Evolutionary conservation across 2,888 invertebrate genomes (phyloP), one percentile per base, ranked within the genome.

Genomic region (Chromoteleia sp.): DNA sequence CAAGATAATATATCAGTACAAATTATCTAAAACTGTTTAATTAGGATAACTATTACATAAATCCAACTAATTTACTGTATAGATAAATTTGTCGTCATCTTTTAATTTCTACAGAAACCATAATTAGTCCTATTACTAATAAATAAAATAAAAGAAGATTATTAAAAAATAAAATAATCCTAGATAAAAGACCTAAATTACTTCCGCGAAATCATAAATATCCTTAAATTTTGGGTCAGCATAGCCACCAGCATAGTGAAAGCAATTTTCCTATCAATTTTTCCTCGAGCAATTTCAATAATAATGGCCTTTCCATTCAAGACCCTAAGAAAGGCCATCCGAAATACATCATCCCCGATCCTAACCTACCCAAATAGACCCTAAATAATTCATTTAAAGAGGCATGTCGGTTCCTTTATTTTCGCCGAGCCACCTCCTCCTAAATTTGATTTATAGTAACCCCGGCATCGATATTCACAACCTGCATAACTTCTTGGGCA

Each of bases 381-480:
- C 65, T 71, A 78, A 71, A 71, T 78, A 78, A 71, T 78, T 78
- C 71, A 77, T 77, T 77, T 77, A 65, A 63, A 48, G 65, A 43
- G 65, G 52, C 17, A 67, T 36, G 25, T 54, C 36, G 41, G 54
- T 70, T 39, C 45, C 70, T 70, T 70, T 77, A 70, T 70, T 77
- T 75, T 77, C 76, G 15, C 39, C 19, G 17, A 43, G 36, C 61
- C 45, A 33, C 43, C 52, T 52, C 14, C 67, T 25, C 30, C 29
- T 29, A 61, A 61, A 54, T 61, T 78, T 78, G 78, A 78, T 78
- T 78, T 78, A 78, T 65, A 2, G 73, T 45, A 59, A 73, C 56
- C 52, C 58, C 43, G 71, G 59, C 45, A 59, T 78, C 78, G 71
- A 78, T 71, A 78, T 73, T 78, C 78, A 67, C 59, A 73, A 36